These are phyloP conservation scores for Platalea minor DNA, from an alignment of 2,797 vertebrate genomes.

Conservation along the genomic window DNA sequence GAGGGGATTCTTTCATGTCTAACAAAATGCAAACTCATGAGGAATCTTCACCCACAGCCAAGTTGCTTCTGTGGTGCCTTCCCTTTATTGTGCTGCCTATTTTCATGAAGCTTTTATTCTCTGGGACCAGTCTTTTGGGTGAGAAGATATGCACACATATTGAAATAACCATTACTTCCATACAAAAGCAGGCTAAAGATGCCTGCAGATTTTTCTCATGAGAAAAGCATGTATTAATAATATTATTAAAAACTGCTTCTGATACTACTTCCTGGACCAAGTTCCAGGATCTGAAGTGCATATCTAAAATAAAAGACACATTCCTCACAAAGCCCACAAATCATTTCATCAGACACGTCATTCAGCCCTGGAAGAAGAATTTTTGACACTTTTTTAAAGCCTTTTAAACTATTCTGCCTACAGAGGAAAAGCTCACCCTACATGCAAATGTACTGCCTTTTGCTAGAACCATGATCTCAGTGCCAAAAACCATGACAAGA, in stretches of 20 bases:
- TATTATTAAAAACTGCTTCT: not conserved
- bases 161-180: constrained; percentile 9
- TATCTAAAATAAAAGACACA: not conserved
- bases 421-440: not conserved
- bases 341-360: not conserved
- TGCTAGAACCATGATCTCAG: not conserved
- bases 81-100: not conserved
- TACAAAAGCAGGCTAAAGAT: not conserved
- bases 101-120: not conserved
- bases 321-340: not conserved
- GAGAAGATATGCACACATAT: not conserved
- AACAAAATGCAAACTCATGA: constrained; percentile 22
- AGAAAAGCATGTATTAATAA: not conserved
- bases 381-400: not conserved
- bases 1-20: constrained; percentile 15
- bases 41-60: not conserved
- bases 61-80: not conserved
- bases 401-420: not conserved
- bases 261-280: constrained; percentile 10
- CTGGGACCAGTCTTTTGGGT: not conserved
- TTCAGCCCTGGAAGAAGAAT: not conserved
- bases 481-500: not conserved
- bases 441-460: not conserved
- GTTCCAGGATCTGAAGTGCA: not conserved
- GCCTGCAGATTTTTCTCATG: not conserved